Evolutionary conservation across 1,140 invertebrate genomes (phyloP).

Genomic region (Ceratina australensis): DNA sequence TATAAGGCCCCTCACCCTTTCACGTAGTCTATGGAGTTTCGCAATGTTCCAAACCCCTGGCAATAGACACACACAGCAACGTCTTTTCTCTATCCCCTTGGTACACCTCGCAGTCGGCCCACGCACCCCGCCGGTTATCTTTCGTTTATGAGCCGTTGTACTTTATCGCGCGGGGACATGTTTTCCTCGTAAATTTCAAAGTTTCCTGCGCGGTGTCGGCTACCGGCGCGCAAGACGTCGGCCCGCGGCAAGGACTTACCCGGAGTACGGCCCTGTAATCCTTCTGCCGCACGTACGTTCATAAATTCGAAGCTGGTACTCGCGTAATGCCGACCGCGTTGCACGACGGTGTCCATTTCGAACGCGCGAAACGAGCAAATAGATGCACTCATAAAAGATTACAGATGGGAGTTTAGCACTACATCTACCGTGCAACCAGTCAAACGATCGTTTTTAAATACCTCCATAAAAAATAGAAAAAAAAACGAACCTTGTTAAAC

Average conservation of each 20-base stretch:
- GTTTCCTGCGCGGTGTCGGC: conserved; percentile 61
- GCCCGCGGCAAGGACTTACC: conserved; percentile 45
- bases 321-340: conserved; percentile 4
- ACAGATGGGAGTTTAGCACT: conserved; percentile 5
- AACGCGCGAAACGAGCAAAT: conserved; percentile 21
- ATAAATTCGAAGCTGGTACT: conserved; percentile 55
- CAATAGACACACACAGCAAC: no score
- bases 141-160: conserved; percentile 72
- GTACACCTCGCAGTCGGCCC: conserved; percentile 12
- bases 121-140: conserved; percentile 62
- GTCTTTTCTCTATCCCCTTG: background rate
- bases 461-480: no score
- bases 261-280: conserved; percentile 63
- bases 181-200: conserved; percentile 73
- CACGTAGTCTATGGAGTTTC: conserved; percentile 28
- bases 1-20: background rate
- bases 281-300: conserved; percentile 62
- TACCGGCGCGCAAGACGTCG: conserved; percentile 44
- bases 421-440: no score
- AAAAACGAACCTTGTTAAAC: no score
- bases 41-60: background rate
- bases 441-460: no score
- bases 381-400: conserved; percentile 7
- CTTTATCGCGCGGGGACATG: conserved; percentile 70
- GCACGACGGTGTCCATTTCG: conserved; percentile 22